A percentile compares a stretch with the other conserved stretches of the same genome.
These are phyloP conservation scores for Cochlearius cochlearius DNA, from an alignment of 2,113 vertebrate genomes.

Conservation along the genomic window DNA sequence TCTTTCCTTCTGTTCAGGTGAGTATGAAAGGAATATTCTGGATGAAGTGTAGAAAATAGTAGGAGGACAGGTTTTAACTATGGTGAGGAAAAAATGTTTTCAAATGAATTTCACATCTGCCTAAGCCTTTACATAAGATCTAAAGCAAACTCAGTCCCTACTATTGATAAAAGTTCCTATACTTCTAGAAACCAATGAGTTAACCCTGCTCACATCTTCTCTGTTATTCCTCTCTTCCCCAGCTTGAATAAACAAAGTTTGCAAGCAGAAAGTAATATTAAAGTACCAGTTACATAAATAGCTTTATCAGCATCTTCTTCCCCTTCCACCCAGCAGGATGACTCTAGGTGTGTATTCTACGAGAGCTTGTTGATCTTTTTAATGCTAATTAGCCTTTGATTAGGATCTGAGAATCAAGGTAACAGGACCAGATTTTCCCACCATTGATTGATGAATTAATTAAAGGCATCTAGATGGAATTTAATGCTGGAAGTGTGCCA, in stretches of 20 bases:
- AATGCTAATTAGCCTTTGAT: constrained; percentile 70
- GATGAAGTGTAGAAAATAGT: not conserved
- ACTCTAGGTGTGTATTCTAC: constrained; percentile 40
- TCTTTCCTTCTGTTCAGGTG: not conserved
- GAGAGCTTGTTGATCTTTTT: constrained; percentile 63
- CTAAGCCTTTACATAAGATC: not conserved
- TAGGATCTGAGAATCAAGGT: constrained; percentile 67
- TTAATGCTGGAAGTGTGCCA: constrained; percentile 49
- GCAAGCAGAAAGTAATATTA: not conserved
- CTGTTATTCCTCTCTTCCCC: not conserved
- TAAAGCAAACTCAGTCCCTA: not conserved
- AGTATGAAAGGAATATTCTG: not conserved
- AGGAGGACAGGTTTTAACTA: not conserved
- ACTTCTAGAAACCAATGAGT: not conserved
- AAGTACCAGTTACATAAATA: not conserved
- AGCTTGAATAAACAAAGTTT: not conserved
- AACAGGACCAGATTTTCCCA: constrained; percentile 39
- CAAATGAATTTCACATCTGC: not conserved
- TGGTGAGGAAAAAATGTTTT: not conserved
- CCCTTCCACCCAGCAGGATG: not conserved
- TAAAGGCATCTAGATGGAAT: constrained; percentile 39
- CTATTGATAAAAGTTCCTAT: not conserved
- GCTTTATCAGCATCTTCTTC: not conserved
- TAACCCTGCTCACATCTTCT: not conserved
- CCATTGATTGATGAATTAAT: constrained; percentile 75